These are phyloP conservation scores for Leucosticte australis DNA, from an alignment of 2,113 vertebrate species.

Conservation along the genomic window DNA sequence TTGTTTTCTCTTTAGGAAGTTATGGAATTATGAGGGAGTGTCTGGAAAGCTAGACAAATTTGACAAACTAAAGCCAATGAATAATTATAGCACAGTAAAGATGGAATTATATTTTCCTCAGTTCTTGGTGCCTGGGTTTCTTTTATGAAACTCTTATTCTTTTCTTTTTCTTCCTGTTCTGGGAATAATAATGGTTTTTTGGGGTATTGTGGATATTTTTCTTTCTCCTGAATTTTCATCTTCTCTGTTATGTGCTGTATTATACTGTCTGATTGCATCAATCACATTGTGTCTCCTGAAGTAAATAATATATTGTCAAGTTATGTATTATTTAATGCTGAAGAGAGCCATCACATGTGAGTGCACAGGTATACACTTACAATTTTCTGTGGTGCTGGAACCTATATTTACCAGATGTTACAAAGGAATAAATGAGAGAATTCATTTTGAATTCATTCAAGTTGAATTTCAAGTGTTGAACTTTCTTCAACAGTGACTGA, in stretches of 20 bases:
- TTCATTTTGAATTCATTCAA: background rate
- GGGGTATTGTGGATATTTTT: background rate
- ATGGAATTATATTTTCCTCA: background rate
- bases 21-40: background rate
- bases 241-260: background rate
- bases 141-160: background rate
- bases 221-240: background rate
- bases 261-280: background rate
- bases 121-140: background rate
- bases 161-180: background rate
- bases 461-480: background rate
- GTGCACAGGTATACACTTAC: background rate
- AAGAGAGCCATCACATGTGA: background rate
- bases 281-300: background rate
- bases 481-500: background rate
- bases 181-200: background rate
- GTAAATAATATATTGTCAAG: conserved; percentile 26
- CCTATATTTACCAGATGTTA: background rate
- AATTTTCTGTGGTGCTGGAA: background rate
- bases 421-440: background rate
- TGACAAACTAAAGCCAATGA: background rate
- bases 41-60: background rate
- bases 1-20: background rate
- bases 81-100: background rate
- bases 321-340: conserved; percentile 31